Percentiles rank a stretch among this genome's conserved stretches.
phyloP scores from a whole-genome alignment of 2,113 vertebrate species.

The Zingel zingel region DNA sequence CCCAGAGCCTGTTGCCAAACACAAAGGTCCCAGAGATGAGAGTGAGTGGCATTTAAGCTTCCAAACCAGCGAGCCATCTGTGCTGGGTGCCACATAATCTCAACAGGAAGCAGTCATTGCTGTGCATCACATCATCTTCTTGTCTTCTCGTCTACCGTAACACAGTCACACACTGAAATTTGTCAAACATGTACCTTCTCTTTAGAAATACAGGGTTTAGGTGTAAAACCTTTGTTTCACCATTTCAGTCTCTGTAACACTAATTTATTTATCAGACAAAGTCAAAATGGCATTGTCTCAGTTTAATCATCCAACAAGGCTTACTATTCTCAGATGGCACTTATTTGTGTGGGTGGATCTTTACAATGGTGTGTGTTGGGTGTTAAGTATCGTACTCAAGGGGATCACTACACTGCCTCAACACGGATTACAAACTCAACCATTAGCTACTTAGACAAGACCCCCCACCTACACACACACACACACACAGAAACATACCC shows the following conservation, averaged over 20 bases:
- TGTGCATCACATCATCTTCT: slow-evolving; percentile 66
- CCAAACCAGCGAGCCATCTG: slow-evolving; percentile 72
- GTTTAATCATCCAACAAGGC: slow-evolving; percentile 69
- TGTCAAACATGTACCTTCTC: neutral
- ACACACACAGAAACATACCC: slow-evolving; percentile 11
- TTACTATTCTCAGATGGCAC: slow-evolving; percentile 65
- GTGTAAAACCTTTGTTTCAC: slow-evolving; percentile 16
- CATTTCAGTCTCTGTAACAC: neutral
- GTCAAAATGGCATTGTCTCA: slow-evolving; percentile 51
- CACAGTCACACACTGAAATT: slow-evolving; percentile 26
- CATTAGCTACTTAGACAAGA: slow-evolving; percentile 53
- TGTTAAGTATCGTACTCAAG: slow-evolving; percentile 73
- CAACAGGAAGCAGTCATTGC: slow-evolving; percentile 64
- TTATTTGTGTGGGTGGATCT: slow-evolving; percentile 71
- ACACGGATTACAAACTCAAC: slow-evolving; percentile 72
- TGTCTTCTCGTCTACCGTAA: slow-evolving; percentile 26
- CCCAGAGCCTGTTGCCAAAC: slow-evolving; percentile 49
- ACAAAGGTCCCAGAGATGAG: slow-evolving; percentile 63
- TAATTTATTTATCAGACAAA: slow-evolving; percentile 50
- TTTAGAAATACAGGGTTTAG: slow-evolving; percentile 16
- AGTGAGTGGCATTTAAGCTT: slow-evolving; percentile 71
- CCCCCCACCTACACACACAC: neutral
- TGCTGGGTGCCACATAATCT: slow-evolving; percentile 74
- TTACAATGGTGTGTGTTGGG: slow-evolving; percentile 67
- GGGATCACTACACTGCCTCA: slow-evolving; percentile 69